Base-by-base conservation (phyloP, 2,797 vertebrate genomes). In the Telmatherina bonti region DNA sequence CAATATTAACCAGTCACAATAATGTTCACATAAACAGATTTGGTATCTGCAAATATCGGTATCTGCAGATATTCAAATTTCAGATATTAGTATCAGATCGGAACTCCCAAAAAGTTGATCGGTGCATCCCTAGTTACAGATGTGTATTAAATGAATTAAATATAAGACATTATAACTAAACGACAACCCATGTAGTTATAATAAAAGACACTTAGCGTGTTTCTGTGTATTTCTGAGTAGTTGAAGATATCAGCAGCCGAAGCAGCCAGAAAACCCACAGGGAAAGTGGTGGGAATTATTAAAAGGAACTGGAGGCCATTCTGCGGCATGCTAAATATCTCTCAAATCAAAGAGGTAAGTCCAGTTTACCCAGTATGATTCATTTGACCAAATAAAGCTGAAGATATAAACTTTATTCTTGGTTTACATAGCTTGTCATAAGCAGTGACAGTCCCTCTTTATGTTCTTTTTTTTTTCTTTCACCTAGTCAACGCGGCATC, bases 261-360 rank as follows among this genome's bases (percentile, higher is more conserved):
- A 22, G 92, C 87, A 13, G 89, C 93, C 89, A 86, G 91, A 79
- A 97, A 95, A 78, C 95, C 97, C 54, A 97, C 97, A 0, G 97
- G 97, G 41, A 96, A 86, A 90, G 91, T 99, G 0, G 96, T 99
- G 72, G 98, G 97, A 56, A 95, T 99, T 85, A 99, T 99, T 85
- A 99, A 98, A 90, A 94, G 98, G 72, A 98, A 95, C 89, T 99
- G 98, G 98, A 95, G 97, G 74, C 96, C 97, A 0, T 98, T 95
- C 78, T 99, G 98, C 79, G 98, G 98, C 68, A 99, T 99, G 98
- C 94, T 99, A 74, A 95, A 93, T 72, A 91, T 93, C 62, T 97
- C 97, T 13, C 95, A 94, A 57, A 97, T 99, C 84, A 99, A 99
- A 85, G 91, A 92, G 82, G 92, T 91, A 53, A 26, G 2, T 61